phyloP scores from a whole-genome alignment of 2,888 invertebrate species.

The Meloe dianella region DNA sequence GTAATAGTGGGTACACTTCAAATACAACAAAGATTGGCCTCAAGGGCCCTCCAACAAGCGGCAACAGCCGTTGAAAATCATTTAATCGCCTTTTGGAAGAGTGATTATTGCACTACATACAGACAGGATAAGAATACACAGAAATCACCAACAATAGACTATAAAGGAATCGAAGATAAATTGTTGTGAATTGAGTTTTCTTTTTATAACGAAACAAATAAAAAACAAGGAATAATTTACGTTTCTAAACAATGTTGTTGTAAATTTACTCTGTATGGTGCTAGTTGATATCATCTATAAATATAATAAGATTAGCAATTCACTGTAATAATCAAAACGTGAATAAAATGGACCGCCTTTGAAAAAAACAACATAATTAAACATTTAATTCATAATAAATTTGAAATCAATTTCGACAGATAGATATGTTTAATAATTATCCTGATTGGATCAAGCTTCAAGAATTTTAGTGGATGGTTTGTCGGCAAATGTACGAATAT shows the following conservation, averaged over 20 bases:
- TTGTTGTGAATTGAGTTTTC: not conserved
- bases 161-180: not conserved
- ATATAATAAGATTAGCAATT: not conserved
- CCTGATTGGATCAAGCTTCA: no score
- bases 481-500: no score
- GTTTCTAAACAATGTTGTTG: no score
- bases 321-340: not conserved
- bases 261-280: not conserved
- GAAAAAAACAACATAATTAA: no score
- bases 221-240: no score
- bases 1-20: slow-evolving; percentile 17
- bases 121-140: not conserved
- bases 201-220: not conserved
- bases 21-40: slow-evolving; percentile 42
- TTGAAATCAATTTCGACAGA: no score
- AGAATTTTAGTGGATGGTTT: no score
- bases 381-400: no score
- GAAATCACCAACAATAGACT: not conserved
- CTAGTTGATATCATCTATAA: no score
- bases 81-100: slow-evolving; percentile 23
- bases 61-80: slow-evolving; percentile 27
- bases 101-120: slow-evolving; percentile 26
- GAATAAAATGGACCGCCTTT: not conserved
- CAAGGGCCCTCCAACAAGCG: slow-evolving; percentile 38
- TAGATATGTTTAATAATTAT: no score